A percentile compares a stretch with the other conserved stretches of the same genome.
Evolutionary conservation across 92 coral and sea anemone genomes (phyloP).

Genomic region (Blastomussa wellsi): DNA sequence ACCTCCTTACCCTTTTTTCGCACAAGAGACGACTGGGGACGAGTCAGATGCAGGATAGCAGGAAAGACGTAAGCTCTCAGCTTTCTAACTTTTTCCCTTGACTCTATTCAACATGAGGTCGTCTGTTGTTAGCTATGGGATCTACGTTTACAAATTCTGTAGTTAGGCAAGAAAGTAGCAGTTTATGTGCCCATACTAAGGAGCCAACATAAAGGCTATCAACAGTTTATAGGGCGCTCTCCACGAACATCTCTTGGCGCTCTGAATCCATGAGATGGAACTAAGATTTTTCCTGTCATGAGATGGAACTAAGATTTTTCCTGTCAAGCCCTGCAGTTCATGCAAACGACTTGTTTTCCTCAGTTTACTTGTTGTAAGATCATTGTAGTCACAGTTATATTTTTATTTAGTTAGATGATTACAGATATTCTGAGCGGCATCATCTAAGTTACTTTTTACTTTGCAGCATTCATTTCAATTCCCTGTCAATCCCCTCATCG

Average conservation of each 20-base stretch:
- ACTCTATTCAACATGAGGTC: neutral
- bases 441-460: neutral
- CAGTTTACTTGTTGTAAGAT: neutral
- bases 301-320: neutral
- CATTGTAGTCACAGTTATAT: neutral
- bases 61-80: neutral
- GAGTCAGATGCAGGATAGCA: neutral
- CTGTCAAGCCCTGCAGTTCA: neutral
- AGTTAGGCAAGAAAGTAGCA: neutral
- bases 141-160: neutral
- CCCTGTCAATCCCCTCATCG: conserved; percentile 70
- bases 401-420: neutral
- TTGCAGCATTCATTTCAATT: conserved; percentile 68
- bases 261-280: neutral
- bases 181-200: neutral
- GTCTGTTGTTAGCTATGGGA: neutral
- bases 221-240: neutral
- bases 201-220: neutral
- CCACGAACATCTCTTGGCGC: neutral
- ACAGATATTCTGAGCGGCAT: neutral
- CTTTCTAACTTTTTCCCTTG: neutral
- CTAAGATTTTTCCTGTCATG: neutral
- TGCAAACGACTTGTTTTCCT: neutral
- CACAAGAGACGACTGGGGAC: no score
- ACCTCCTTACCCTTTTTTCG: no score